Conservation (phyloP, 1,140 invertebrate species). For the Drosophila fuyamai region DNA sequence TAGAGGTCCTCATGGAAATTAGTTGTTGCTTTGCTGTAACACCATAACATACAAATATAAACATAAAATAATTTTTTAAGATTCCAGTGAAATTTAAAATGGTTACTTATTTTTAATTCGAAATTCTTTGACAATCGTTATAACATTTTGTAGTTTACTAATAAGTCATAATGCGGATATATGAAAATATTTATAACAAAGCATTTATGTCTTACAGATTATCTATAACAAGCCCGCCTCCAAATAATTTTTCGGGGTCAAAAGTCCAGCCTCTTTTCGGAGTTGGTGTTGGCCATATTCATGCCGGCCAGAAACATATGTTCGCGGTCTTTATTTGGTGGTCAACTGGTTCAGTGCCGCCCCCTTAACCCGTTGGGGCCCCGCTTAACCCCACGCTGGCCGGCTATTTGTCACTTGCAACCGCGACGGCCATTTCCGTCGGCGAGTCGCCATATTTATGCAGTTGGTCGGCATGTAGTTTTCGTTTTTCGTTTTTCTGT, state of each 20-base stretch:
- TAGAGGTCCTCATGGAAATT: no score
- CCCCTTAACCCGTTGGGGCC: constrained; percentile 34
- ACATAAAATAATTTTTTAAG: no score
- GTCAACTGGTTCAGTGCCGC: constrained; percentile 48
- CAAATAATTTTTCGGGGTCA: constrained; percentile 18
- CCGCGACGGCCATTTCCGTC: constrained; percentile 72
- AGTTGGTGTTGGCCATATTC: constrained; percentile 24
- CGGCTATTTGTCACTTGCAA: constrained; percentile 79
- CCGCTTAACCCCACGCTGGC: constrained; percentile 11
- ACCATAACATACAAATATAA: no score
- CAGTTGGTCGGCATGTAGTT: constrained; percentile 17
- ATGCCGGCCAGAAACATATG: constrained; percentile 74
- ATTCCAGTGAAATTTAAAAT: no score
- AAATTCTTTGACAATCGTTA: no score
- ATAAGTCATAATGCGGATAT: no score
- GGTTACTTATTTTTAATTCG: no score
- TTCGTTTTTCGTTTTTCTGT: constrained; percentile 33
- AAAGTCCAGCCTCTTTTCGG: constrained; percentile 9
- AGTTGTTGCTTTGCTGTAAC: no score
- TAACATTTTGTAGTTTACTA: no score
- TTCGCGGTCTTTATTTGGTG: constrained; percentile 80
- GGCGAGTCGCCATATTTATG: constrained; percentile 43
- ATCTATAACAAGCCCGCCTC: not conserved
- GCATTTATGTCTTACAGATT: no score
- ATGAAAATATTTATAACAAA: no score